A percentile compares a stretch with the other conserved stretches of the same genome.
Conservation (phyloP, 2,888 invertebrate species). For the Eustalomyia histrio region DNA sequence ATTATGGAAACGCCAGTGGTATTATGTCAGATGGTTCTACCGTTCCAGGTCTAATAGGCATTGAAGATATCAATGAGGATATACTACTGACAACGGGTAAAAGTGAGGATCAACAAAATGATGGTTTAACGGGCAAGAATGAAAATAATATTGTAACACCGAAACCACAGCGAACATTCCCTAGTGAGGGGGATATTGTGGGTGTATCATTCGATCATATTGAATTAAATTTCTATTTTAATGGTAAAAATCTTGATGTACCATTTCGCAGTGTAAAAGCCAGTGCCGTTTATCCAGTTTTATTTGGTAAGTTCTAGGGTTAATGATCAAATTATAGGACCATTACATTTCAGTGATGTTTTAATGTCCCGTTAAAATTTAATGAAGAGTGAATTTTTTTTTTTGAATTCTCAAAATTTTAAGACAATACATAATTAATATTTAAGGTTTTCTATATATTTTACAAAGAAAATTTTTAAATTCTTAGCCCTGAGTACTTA, state of each 20-base stretch:
- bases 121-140: constrained; percentile 8
- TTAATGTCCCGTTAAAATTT: no score
- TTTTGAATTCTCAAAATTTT: no score
- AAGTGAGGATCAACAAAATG: constrained; percentile 70
- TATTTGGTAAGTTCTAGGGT: constrained; percentile 87
- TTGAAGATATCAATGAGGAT: constrained; percentile 79
- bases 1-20: constrained; percentile 67
- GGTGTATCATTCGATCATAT: constrained; percentile 98
- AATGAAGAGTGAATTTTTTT: no score
- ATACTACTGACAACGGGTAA: constrained; percentile 72
- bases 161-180: constrained; percentile 78
- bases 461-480: no score
- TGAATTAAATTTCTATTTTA: constrained; percentile 95
- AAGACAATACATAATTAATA: no score
- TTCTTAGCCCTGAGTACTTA: no score
- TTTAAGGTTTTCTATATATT: no score
- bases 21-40: constrained; percentile 70
- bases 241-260: constrained; percentile 92
- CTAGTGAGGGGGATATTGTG: constrained; percentile 91
- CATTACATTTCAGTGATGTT: no score
- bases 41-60: constrained; percentile 74
- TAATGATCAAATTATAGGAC: no score
- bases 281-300: constrained; percentile 94
- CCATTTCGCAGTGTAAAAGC: constrained; percentile 90
- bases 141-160: constrained; percentile 48